Conservation (phyloP, 2,797 vertebrate species). For the Manis crassicaudata region DNA sequence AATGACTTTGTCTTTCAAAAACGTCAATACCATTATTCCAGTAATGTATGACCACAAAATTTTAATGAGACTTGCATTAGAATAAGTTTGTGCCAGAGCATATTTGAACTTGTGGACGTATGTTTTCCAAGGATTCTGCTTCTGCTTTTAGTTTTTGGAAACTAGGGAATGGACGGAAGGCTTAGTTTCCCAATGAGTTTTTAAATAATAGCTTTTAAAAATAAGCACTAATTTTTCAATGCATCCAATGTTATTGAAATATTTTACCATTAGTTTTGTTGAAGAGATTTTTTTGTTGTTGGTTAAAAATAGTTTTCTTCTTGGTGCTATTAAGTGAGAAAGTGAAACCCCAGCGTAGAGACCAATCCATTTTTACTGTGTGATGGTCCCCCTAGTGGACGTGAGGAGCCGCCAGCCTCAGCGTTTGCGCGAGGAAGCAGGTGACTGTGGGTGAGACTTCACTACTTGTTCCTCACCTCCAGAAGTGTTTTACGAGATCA, state of each 20-base stretch:
- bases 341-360: slow-evolving; percentile 67
- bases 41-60: not conserved
- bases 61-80: not conserved
- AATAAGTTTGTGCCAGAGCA: not conserved
- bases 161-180: not conserved
- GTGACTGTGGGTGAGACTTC: slow-evolving; percentile 65
- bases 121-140: not conserved
- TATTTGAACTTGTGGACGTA: not conserved
- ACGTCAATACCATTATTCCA: not conserved
- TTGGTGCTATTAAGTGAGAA: slow-evolving; percentile 60
- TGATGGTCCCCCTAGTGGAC: slow-evolving; percentile 82
- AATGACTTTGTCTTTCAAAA: not conserved
- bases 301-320: slow-evolving; percentile 33
- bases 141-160: slow-evolving; percentile 37
- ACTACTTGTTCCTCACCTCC: slow-evolving; percentile 50
- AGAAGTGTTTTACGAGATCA: slow-evolving; percentile 33
- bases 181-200: slow-evolving; percentile 29
- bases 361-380: slow-evolving; percentile 74
- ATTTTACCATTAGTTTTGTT: not conserved
- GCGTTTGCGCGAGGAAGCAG: slow-evolving; percentile 69
- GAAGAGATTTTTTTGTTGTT: not conserved
- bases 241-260: not conserved
- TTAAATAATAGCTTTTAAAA: slow-evolving; percentile 28
- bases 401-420: slow-evolving; percentile 53
- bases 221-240: slow-evolving; percentile 23